phyloP scores from a whole-genome alignment of 2,797 vertebrate genomes.

The Emydoidea blandingii region DNA sequence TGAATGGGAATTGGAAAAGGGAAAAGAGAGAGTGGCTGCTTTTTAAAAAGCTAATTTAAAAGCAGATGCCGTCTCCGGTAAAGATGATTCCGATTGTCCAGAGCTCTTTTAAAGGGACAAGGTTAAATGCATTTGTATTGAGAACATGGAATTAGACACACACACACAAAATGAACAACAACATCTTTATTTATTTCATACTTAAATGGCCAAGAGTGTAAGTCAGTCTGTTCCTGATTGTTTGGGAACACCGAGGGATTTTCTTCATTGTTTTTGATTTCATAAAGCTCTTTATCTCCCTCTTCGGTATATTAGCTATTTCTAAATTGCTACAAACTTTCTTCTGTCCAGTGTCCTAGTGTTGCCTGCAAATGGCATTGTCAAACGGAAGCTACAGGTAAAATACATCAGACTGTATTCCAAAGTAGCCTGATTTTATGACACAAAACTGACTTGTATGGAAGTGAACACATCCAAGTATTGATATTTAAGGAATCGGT shows the following conservation, averaged over 20 bases:
- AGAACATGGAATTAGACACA: slow-evolving; percentile 71
- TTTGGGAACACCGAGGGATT: slow-evolving; percentile 53
- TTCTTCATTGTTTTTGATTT: slow-evolving; percentile 57
- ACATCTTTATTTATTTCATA: slow-evolving; percentile 72
- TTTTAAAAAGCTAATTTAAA: slow-evolving; percentile 80
- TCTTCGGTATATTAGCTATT: slow-evolving; percentile 39
- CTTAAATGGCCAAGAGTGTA: slow-evolving; percentile 58
- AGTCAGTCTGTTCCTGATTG: slow-evolving; percentile 57
- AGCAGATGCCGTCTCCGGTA: slow-evolving; percentile 73
- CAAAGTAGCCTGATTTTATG: background rate
- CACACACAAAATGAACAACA: slow-evolving; percentile 53
- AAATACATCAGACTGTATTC: slow-evolving; percentile 17
- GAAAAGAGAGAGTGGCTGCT: slow-evolving; percentile 51
- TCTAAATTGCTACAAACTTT: slow-evolving; percentile 13
- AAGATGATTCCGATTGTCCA: slow-evolving; percentile 77
- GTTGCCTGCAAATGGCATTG: background rate
- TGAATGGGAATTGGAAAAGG: slow-evolving; percentile 73
- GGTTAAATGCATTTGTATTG: slow-evolving; percentile 77
- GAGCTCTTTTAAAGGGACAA: slow-evolving; percentile 70
- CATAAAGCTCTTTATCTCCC: slow-evolving; percentile 61
- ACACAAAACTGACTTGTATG: fast-evolving
- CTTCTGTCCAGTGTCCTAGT: slow-evolving; percentile 27
- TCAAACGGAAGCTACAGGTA: slow-evolving; percentile 23
- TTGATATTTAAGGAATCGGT: background rate
- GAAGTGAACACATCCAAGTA: slow-evolving; percentile 10